Percentiles rank a stretch among this genome's conserved stretches.
Conservation (phyloP, 2,797 vertebrate species). For the Microcaecilia unicolor region DNA sequence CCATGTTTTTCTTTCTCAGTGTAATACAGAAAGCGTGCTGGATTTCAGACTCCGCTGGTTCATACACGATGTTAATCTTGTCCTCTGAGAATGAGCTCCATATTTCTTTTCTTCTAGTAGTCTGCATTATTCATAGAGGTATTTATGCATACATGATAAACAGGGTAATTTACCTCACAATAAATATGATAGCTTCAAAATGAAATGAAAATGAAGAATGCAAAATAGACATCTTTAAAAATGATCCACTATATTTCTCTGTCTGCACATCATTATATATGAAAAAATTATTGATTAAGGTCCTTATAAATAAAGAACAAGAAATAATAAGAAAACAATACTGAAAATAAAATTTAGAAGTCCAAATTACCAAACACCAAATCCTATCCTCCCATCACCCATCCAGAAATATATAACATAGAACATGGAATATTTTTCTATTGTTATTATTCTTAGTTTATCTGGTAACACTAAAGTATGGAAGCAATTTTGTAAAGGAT, state of each 20-base stretch:
- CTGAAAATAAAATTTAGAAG: too few relatives aligned
- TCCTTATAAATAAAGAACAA: too few relatives aligned
- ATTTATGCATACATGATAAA: conserved; percentile 42
- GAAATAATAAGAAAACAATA: too few relatives aligned
- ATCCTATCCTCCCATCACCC: too few relatives aligned
- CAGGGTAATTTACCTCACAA: conserved; percentile 43
- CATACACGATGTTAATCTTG: conserved; percentile 19
- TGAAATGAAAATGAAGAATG: conserved; percentile 24
- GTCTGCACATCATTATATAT: conserved; percentile 17
- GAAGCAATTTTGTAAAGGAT: too few relatives aligned
- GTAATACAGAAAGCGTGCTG: conserved; percentile 4
- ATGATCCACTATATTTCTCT: conserved; percentile 30
- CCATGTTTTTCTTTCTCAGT: neutral
- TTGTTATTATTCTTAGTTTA: too few relatives aligned
- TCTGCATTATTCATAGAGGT: conserved; percentile 37
- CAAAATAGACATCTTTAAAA: conserved; percentile 31
- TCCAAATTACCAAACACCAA: too few relatives aligned
- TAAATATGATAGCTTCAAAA: conserved; percentile 27
- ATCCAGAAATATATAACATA: too few relatives aligned
- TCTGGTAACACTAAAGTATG: too few relatives aligned
- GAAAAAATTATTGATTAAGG: conserved; percentile 22
- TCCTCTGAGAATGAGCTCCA: conserved; percentile 22
- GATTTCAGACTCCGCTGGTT: conserved; percentile 21
- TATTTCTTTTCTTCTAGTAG: conserved; percentile 25
- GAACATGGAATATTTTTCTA: too few relatives aligned